These are phyloP conservation scores for Progne subis DNA, from an alignment of 2,113 vertebrate species.

Conservation along the genomic window DNA sequence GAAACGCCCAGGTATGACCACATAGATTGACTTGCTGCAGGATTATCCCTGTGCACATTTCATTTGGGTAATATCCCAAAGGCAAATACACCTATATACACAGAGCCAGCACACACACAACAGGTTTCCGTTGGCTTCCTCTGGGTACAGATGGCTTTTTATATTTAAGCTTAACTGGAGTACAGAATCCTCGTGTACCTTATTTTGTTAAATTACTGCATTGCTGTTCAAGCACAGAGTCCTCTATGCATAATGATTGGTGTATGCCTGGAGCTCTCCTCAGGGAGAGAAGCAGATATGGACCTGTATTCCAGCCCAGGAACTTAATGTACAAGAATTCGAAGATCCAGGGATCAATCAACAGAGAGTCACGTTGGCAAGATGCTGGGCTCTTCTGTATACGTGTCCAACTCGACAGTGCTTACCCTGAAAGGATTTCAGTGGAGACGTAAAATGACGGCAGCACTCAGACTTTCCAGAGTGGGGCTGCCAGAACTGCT, in stretches of 20 bases:
- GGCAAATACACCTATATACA: not conserved
- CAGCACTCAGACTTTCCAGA: not conserved
- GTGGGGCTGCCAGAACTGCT: not conserved
- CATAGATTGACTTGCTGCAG: not conserved
- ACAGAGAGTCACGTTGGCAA: not conserved
- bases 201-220: not conserved
- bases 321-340: not conserved
- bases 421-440: not conserved
- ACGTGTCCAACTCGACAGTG: not conserved
- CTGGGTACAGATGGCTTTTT: not conserved
- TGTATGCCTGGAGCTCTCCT: not conserved
- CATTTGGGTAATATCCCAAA: not conserved
- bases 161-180: not conserved
- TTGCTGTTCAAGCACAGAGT: not conserved
- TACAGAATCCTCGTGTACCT: not conserved
- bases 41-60: not conserved
- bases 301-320: not conserved
- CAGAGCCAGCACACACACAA: not conserved
- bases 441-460: rapidly evolving
- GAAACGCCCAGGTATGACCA: not conserved
- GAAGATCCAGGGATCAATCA: not conserved
- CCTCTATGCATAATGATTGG: not conserved
- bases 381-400: not conserved
- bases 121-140: not conserved
- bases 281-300: not conserved